Evolutionary conservation across 2,113 vertebrate genomes (phyloP).

Genomic region (Centropus bengalensis): DNA sequence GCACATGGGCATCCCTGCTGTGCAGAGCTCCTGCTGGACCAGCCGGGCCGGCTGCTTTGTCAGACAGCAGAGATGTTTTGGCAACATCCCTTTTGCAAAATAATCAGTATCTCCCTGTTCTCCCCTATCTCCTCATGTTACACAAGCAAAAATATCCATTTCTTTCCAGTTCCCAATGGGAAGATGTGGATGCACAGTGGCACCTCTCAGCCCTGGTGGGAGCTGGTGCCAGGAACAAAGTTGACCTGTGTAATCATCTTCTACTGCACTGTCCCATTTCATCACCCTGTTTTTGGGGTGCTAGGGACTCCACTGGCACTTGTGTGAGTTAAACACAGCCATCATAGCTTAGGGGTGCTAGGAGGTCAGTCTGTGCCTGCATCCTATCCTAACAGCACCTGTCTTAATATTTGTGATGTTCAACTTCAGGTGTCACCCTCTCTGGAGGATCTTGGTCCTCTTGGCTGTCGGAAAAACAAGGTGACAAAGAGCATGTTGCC

Average conservation of each 20-base stretch:
- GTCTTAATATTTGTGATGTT: neutral
- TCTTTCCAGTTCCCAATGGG: neutral
- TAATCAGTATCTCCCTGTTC: neutral
- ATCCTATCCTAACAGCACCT: neutral
- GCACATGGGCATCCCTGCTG: accelerated
- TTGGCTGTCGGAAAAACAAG: neutral
- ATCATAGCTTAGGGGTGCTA: neutral
- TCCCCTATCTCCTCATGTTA: accelerated
- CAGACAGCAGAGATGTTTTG: neutral
- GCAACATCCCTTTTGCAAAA: neutral
- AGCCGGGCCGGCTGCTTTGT: neutral
- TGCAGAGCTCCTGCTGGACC: neutral
- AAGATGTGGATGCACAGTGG: neutral
- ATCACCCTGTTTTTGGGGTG: neutral
- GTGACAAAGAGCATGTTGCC: neutral
- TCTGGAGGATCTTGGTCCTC: neutral
- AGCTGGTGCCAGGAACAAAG: neutral
- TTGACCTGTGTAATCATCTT: neutral
- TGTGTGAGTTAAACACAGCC: neutral
- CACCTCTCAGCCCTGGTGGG: neutral
- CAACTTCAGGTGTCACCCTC: neutral
- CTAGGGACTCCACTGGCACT: neutral
- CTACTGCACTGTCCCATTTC: neutral
- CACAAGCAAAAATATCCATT: neutral
- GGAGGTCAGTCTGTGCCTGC: neutral